Evolutionary conservation across 2,797 vertebrate genomes (phyloP).

Genomic region (Cuniculus paca): DNA sequence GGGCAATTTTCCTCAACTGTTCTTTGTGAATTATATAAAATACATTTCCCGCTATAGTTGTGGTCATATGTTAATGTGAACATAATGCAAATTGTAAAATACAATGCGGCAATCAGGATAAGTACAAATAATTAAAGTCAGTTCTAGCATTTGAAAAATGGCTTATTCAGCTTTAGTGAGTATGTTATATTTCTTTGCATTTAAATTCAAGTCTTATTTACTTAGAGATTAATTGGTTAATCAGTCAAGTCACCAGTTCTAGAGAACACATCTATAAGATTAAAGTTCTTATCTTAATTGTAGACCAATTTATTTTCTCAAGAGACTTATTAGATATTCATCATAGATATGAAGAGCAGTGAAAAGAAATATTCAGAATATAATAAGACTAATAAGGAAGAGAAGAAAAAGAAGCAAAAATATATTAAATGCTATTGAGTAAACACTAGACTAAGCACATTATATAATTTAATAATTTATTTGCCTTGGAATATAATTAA

Average conservation of each 20-base stretch:
- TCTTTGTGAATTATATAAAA: constrained; percentile 53
- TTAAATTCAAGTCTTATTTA: constrained; percentile 78
- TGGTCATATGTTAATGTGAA: constrained; percentile 74
- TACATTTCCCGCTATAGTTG: constrained; percentile 42
- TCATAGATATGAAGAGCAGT: constrained; percentile 51
- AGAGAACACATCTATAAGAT: constrained; percentile 70
- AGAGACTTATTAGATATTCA: constrained; percentile 73
- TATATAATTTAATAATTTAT: neutral
- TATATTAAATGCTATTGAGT: neutral
- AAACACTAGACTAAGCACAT: neutral
- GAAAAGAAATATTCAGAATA: constrained; percentile 3
- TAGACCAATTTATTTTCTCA: constrained; percentile 78
- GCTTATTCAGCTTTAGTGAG: constrained; percentile 77
- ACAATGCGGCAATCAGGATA: constrained; percentile 78
- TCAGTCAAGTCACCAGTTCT: constrained; percentile 80
- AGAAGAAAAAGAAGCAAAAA: neutral
- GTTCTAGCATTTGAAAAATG: constrained; percentile 79
- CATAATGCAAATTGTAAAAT: constrained; percentile 71
- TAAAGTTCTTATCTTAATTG: constrained; percentile 79
- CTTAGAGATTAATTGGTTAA: constrained; percentile 83
- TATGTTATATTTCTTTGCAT: constrained; percentile 78
- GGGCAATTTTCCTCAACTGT: constrained; percentile 39
- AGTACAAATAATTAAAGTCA: constrained; percentile 84
- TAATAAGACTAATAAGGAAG: neutral
- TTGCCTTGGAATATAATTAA: neutral